Conservation (phyloP, 2,113 vertebrate species). For the Colossoma macropomum region DNA sequence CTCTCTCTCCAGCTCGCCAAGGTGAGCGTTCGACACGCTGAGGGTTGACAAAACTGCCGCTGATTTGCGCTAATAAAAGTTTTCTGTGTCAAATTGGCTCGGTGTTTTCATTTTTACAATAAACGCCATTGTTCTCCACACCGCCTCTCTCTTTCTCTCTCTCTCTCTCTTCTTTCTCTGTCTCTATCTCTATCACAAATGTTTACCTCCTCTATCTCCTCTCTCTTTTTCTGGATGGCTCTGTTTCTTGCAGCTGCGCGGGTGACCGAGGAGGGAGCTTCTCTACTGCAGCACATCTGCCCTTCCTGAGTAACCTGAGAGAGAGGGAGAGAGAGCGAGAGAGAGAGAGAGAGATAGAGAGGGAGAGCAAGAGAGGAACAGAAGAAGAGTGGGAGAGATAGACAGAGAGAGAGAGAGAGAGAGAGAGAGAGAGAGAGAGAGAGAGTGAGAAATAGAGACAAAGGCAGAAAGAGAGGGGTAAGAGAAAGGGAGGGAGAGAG, state of each 20-base stretch:
- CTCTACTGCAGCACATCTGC: constrained; percentile 48
- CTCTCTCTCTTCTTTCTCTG: no score
- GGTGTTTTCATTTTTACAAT: constrained; percentile 53
- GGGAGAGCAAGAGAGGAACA: background rate
- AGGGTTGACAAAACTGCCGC: background rate
- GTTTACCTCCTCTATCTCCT: constrained; percentile 76
- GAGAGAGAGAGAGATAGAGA: constrained; percentile 1
- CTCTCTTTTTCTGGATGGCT: constrained; percentile 77
- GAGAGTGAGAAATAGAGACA: background rate
- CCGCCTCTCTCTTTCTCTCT: background rate
- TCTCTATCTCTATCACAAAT: background rate
- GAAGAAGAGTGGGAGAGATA: background rate
- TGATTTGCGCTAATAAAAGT: constrained; percentile 16
- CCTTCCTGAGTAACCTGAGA: constrained; percentile 60
- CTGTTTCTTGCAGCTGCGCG: constrained; percentile 64
- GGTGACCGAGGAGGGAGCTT: constrained; percentile 58
- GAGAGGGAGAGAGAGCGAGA: background rate
- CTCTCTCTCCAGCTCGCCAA: constrained; percentile 46
- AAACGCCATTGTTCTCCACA: constrained; percentile 38
- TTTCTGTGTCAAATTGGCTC: background rate
- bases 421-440: background rate
- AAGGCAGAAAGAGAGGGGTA: background rate
- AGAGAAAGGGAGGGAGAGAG: background rate
- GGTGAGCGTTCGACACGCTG: background rate
- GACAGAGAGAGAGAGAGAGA: no score